Conservation (phyloP, 2,888 invertebrate species). For the Rhogogaster chlorosoma region DNA sequence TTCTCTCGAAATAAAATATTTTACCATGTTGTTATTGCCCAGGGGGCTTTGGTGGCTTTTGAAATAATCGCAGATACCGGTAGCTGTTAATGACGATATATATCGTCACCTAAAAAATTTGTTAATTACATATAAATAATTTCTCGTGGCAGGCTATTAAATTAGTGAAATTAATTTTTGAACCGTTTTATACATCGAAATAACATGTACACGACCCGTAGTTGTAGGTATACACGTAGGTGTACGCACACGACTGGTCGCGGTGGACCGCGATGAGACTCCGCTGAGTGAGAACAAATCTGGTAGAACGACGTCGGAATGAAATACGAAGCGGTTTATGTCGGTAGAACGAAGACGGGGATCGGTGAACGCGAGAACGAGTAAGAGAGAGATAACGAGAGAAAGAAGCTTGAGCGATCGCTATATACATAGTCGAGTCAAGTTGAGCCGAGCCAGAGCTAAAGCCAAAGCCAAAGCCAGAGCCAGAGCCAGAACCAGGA, state of each 20-base stretch:
- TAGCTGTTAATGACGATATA: not conserved
- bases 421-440: constrained; percentile 44
- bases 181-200: not conserved
- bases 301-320: constrained; percentile 55
- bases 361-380: constrained; percentile 52
- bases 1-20: not conserved
- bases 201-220: not conserved
- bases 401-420: constrained; percentile 51
- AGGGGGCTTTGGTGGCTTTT: not conserved
- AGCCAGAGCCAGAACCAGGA: not conserved
- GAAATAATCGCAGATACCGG: not conserved
- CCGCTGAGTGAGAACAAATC: constrained; percentile 58
- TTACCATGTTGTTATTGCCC: not conserved
- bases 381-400: constrained; percentile 56
- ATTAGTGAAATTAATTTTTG: constrained; percentile 15
- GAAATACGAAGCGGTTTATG: constrained; percentile 55
- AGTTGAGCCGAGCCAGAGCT: constrained; percentile 12
- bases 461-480: no score
- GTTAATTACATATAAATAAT: constrained; percentile 35
- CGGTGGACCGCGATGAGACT: constrained; percentile 40
- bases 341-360: constrained; percentile 50
- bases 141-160: not conserved
- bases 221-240: not conserved
- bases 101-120: constrained; percentile 4
- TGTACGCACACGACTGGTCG: constrained; percentile 21